A percentile compares a stretch with the other conserved stretches of the same genome.
phyloP scores from a whole-genome alignment of 2,888 invertebrate species.

The Hirtodrosophila confusa region DNA sequence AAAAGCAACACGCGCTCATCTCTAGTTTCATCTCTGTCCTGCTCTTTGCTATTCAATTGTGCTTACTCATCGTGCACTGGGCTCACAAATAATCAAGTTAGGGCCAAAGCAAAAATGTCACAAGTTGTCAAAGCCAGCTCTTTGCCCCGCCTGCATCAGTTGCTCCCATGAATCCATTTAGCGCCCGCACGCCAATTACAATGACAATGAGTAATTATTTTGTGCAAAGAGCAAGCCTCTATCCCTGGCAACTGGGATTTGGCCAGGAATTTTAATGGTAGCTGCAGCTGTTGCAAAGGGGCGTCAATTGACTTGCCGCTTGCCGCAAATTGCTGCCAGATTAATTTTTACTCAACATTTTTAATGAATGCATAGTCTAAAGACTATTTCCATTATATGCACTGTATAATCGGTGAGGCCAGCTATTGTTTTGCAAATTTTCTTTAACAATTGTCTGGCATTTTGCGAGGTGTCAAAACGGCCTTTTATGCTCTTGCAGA shows the following conservation, averaged over 20 bases:
- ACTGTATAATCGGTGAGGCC: conserved; percentile 3
- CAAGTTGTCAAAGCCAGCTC: conserved; percentile 44
- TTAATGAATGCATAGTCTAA: conserved; percentile 54
- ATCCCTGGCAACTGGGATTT: conserved; percentile 27
- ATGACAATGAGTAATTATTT: conserved; percentile 79
- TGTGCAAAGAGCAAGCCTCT: conserved; percentile 60
- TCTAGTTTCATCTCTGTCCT: neutral
- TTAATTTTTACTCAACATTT: conserved; percentile 55
- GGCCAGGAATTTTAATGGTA: conserved; percentile 62
- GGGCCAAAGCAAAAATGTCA: conserved; percentile 46
- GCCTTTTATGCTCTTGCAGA: conserved; percentile 12
- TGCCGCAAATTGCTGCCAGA: conserved; percentile 63
- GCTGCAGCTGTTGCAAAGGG: conserved; percentile 59
- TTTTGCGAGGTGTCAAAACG: conserved; percentile 37
- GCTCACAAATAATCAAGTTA: conserved; percentile 62
- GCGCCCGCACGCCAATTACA: conserved; percentile 77
- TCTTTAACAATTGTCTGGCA: conserved; percentile 15
- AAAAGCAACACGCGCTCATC: neutral
- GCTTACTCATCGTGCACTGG: conserved; percentile 43
- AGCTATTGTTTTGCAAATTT: conserved; percentile 63
- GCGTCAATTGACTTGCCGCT: neutral
- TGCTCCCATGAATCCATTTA: conserved; percentile 63
- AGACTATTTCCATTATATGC: conserved; percentile 14
- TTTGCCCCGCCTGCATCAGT: neutral
- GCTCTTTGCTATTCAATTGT: conserved; percentile 5